Evolutionary conservation across 1,140 invertebrate species (phyloP), one percentile per base, ranked within the genome.

Genomic region (Monomorium pharaonis): DNA sequence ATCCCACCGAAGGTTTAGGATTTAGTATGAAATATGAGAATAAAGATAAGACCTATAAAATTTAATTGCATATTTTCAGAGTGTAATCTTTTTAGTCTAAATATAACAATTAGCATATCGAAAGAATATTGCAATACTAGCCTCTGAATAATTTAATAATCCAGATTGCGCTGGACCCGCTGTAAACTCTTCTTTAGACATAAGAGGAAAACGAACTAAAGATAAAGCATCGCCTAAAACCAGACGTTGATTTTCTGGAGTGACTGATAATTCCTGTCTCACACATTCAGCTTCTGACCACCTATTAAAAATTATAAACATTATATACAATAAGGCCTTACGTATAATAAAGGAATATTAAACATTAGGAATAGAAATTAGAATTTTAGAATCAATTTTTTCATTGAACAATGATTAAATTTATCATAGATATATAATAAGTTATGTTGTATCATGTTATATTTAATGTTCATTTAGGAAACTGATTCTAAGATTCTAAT

Each of bases 161-260:
- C 97, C 97, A 89, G 96, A 97, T 90, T 97, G 97, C 7, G 98
- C 98, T 12, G 98, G 97, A 7, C 97, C 97, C 91, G 96, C 96
- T 0, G 98, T 98, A 95, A 98, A 98, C 94, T 98, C 98, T 92
- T 98, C 97, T 2, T 98, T 97, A 1, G 97, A 97, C 98, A 99
- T 98, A 4, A 98, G 94, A 4, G 98, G 98, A 94, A 98, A 99
- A 37, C 98, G 95, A 85, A 99, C 97, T 0, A 98, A 95, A 51
- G 96, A 95, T 60, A 98, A 95, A 18, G 97, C 97, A 69, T 95
- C 91, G 0, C 97, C 97, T 0, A 98, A 94, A 1, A 98, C 96
- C 69, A 95, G 93, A 85, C 98, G 94, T 90, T 97, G 96, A 94
- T 98, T 98, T 84, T 97, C 96, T 0, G 97, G 95, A n/a, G 96